Conservation (phyloP, 2,888 invertebrate species). For the Sepiola atlantica region DNA sequence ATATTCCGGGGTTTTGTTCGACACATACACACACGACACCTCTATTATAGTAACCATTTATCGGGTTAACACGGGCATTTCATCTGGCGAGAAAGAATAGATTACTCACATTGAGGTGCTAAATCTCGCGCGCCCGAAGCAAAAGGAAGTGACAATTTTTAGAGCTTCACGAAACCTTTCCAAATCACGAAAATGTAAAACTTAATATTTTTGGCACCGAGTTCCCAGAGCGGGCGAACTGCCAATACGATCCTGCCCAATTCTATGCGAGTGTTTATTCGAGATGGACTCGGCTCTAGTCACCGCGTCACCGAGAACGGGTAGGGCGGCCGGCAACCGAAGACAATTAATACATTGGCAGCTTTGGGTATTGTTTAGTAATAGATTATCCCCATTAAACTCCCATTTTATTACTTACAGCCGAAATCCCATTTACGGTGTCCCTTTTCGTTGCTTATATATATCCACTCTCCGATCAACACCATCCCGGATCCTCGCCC, state of each 20-base stretch:
- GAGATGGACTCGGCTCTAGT: background rate
- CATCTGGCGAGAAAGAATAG: background rate
- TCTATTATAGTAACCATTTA: no score
- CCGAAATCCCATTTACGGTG: background rate
- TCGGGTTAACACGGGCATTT: no score
- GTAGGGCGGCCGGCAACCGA: background rate
- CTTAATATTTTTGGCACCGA: slow-evolving; percentile 6
- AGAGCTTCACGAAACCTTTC: background rate
- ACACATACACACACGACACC: no score
- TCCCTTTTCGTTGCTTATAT: background rate
- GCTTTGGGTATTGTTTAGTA: slow-evolving; percentile 8
- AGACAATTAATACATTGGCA: slow-evolving; percentile 14
- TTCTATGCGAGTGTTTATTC: background rate
- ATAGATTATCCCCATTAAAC: slow-evolving; percentile 1
- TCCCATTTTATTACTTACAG: slow-evolving; percentile 10
- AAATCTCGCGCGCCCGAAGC: background rate
- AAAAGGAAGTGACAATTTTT: background rate
- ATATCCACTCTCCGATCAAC: background rate
- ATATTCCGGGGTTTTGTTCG: no score
- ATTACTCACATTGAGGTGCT: background rate
- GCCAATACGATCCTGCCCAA: background rate
- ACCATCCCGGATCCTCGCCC: background rate
- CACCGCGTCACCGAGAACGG: background rate
- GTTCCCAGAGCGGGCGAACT: background rate
- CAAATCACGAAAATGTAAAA: background rate